These are phyloP conservation scores for Zapus hudsonius DNA, from an alignment of 2,113 vertebrate species.

Conservation along the genomic window DNA sequence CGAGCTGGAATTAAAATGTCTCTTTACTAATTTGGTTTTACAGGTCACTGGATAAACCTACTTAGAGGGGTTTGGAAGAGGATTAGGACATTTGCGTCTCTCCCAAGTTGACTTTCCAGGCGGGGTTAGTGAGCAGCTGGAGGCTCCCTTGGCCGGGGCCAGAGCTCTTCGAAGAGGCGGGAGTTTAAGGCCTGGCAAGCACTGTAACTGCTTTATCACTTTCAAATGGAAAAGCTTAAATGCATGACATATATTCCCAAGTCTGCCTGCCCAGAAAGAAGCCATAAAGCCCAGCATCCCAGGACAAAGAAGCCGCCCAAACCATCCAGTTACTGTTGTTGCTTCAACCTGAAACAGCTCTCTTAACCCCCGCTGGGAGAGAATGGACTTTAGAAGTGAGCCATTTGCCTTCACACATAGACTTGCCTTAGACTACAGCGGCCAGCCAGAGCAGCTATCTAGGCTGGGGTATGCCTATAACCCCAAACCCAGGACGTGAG, in stretches of 20 bases:
- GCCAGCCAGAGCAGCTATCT: background rate
- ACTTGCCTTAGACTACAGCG: background rate
- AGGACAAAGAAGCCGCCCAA: background rate
- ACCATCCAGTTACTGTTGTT: background rate
- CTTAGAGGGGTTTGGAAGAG: conserved; percentile 74
- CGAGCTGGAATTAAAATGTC: conserved; percentile 80
- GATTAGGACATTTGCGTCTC: conserved; percentile 74
- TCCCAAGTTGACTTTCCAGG: conserved; percentile 77
- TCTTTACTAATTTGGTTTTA: conserved; percentile 76
- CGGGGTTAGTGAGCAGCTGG: conserved; percentile 79
- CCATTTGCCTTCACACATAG: background rate
- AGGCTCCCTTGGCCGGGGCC: conserved; percentile 74
- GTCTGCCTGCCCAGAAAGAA: background rate
- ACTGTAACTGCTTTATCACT: background rate
- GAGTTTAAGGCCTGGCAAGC: conserved; percentile 31
- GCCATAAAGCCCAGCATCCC: background rate
- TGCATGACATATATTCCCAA: background rate
- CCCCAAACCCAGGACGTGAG: background rate
- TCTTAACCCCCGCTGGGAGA: background rate
- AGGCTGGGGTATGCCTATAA: background rate
- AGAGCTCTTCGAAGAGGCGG: conserved; percentile 54
- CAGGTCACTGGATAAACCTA: conserved; percentile 81
- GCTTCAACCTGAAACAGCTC: background rate
- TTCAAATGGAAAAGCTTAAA: conserved; percentile 39
- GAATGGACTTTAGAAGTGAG: background rate